Conservation (phyloP, 2,888 invertebrate species). For the Hirtodrosophila duncani region DNA sequence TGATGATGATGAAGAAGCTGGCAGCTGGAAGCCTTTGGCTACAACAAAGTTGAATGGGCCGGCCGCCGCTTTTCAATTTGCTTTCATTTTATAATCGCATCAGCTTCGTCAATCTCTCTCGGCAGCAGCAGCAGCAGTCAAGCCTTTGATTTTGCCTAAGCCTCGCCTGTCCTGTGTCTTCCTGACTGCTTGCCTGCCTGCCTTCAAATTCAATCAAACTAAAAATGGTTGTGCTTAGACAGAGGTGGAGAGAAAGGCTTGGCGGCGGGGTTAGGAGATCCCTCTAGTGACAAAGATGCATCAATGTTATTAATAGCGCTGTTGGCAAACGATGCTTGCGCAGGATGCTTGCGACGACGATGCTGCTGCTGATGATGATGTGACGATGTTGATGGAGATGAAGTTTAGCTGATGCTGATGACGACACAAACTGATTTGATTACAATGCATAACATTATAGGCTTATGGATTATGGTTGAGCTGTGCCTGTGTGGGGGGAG, state of each 20-base stretch:
- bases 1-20: slow-evolving; percentile 2
- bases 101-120: slow-evolving; percentile 45
- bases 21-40: slow-evolving; percentile 12
- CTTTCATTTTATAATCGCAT: slow-evolving; percentile 59
- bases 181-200: slow-evolving; percentile 1
- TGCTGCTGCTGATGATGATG: neutral
- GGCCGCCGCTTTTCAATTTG: slow-evolving; percentile 50
- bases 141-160: slow-evolving; percentile 46
- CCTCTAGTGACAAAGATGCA: slow-evolving; percentile 54
- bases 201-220: slow-evolving; percentile 44
- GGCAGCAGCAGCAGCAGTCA: slow-evolving; percentile 17
- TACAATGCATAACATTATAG: slow-evolving; percentile 38
- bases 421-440: slow-evolving; percentile 48
- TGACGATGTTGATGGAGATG: neutral
- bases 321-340: slow-evolving; percentile 60
- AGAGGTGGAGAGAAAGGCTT: too few relatives aligned
- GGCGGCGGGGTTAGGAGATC: slow-evolving; percentile 8
- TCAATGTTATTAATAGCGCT: slow-evolving; percentile 70
- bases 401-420: slow-evolving; percentile 10
- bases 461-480: slow-evolving; percentile 7
- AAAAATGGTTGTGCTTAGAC: too few relatives aligned
- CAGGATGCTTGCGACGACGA: neutral
- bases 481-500: neutral
- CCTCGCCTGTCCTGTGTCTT: slow-evolving; percentile 11
- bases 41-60: too few relatives aligned